Base-by-base conservation (phyloP, 2,113 vertebrate genomes). In the Sylvietta virens region DNA sequence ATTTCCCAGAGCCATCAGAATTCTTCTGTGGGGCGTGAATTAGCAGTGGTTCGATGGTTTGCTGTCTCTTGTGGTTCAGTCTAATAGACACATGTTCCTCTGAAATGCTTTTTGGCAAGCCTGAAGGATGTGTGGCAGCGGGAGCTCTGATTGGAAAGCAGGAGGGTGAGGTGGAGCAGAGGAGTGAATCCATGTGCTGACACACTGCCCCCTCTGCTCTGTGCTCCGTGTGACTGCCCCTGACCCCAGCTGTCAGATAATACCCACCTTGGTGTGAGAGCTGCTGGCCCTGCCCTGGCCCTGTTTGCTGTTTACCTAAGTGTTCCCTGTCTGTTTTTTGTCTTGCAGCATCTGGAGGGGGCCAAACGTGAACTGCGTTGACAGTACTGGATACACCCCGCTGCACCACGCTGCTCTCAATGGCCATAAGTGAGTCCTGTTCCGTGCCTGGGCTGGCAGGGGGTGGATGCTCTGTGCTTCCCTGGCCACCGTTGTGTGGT, bases 291-390 rank as follows among this genome's bases (percentile, higher is more conserved):
- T 62, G 93, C 50, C 35, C 76, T 85, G n/a, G 24, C 58, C 1
- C 65, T 47, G 14, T 82, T 56, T 24, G 81, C 10, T 91, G 62
- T 65, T 15, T 93, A 37, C 81, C 57, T 94, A 57, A 82, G 76
- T 54, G 53, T 78, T 88, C 73, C 74, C 40, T 94, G 48, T 94
- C 14, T 40, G 17, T 65, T 90, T 94, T 76, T 44, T 97, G 79
- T 97, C 80, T 95, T 84, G 33, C 98, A 99, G 99, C 95, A 99
- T 99, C 97, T 99, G 99, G 99, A 99, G 99, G 96, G 99, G 99
- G 74, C 99, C 99, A 23, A 99, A 99, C 84, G 99, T 99, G 98
- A 99, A 99, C 96, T 99, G 99, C 78, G 99, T 99, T 87, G 99
- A 99, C 98, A 99, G 98, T 93, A 99, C 99, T 84, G 99, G 99